Conservation (phyloP, 1,140 invertebrate genomes). For the Hyposmocoma kahamanoa region DNA sequence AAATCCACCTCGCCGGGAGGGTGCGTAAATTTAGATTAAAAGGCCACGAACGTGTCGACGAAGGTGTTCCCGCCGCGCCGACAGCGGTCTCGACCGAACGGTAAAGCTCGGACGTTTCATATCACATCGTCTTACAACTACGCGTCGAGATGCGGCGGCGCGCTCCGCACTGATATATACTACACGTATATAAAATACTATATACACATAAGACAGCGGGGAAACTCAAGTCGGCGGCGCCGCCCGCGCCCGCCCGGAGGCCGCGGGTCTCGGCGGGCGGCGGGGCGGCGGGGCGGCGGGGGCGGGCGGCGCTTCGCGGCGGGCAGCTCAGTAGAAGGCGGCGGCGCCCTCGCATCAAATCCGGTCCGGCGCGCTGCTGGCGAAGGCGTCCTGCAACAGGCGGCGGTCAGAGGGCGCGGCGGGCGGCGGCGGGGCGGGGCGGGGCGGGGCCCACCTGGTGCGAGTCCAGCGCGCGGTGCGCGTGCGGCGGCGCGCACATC, state of each 20-base stretch:
- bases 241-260: background rate
- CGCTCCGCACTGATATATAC: background rate
- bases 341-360: conserved; percentile 47
- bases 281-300: background rate
- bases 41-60: conserved; percentile 19
- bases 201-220: conserved; percentile 17
- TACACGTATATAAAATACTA: conserved; percentile 26
- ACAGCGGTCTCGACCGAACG: conserved; percentile 8
- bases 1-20: conserved; percentile 6
- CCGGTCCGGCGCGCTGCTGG: conserved; percentile 38
- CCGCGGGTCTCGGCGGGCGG: background rate
- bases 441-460: background rate
- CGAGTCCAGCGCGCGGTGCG: conserved; percentile 7
- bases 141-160: background rate
- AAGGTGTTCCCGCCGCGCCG: background rate
- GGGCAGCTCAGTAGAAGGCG: conserved; percentile 9
- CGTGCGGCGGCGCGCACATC: conserved; percentile 79
- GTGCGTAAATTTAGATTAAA: conserved; percentile 13
- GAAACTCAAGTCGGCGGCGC: background rate
- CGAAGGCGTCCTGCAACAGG: conserved; percentile 41
- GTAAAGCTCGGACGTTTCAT: conserved; percentile 31
- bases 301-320: background rate
- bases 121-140: conserved; percentile 35
- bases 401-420: background rate
- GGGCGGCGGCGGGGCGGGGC: too few relatives aligned